Conservation (phyloP, 2,113 vertebrate species). For the Dromaius novaehollandiae region DNA sequence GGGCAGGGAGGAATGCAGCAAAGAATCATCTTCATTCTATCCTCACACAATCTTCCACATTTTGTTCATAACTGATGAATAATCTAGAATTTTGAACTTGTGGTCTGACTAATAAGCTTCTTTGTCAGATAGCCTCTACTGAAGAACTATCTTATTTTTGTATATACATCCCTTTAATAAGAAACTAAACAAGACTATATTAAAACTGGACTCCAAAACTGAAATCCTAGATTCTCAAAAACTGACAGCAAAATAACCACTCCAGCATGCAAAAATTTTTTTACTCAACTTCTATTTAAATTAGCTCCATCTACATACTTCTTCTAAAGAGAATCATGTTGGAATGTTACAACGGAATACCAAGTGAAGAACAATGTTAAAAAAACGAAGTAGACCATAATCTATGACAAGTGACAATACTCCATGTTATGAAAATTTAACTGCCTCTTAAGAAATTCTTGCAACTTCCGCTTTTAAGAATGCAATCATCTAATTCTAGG, state of each 20-base stretch:
- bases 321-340: background rate
- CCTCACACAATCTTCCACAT: background rate
- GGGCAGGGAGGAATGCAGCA: background rate
- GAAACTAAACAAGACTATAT: background rate
- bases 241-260: background rate
- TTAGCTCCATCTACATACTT: background rate
- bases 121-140: background rate
- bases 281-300: background rate
- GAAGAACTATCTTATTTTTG: background rate
- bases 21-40: background rate
- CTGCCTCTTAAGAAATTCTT: slow-evolving; percentile 40
- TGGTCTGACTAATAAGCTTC: accelerated
- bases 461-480: slow-evolving; percentile 38
- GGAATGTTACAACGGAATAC: background rate
- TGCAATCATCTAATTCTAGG: background rate
- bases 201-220: background rate
- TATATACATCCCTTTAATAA: background rate
- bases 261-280: background rate
- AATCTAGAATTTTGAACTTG: background rate
- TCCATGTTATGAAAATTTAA: slow-evolving; percentile 38
- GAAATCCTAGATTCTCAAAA: background rate
- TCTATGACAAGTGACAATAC: background rate
- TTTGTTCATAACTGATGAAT: background rate
- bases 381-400: background rate
- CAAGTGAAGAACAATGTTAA: background rate